A percentile compares a stretch with the other conserved stretches of the same genome.
phyloP scores from a whole-genome alignment of 2,797 vertebrate species.

The Leuciscus waleckii region DNA sequence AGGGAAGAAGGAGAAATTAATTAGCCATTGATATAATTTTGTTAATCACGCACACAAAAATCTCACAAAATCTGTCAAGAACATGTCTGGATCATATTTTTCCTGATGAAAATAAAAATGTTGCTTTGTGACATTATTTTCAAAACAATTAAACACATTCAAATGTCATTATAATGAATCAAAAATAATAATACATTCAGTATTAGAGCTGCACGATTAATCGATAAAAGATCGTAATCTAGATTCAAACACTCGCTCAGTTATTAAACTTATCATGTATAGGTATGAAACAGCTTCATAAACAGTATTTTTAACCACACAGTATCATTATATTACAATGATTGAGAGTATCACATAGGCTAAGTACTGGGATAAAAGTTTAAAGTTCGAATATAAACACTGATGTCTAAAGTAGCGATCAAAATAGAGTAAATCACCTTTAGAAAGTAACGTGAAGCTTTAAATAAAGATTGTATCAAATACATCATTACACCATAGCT shows the following conservation, averaged over 20 bases:
- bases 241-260: too few species aligned
- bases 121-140: not conserved
- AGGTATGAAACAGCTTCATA: not conserved
- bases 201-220: not conserved
- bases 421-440: not conserved
- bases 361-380: not conserved
- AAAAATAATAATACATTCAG: not conserved
- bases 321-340: not conserved
- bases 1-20: not conserved
- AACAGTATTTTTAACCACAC: not conserved
- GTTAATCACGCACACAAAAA: not conserved
- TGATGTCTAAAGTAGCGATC: not conserved
- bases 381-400: not conserved
- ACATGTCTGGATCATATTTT: not conserved
- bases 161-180: not conserved
- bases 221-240: not conserved
- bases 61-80: not conserved
- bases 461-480: not conserved
- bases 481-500: not conserved
- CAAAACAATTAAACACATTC: not conserved
- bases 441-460: not conserved
- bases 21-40: not conserved
- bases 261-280: not conserved
- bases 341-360: not conserved
- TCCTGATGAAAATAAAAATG: not conserved